Conservation (phyloP, 2,797 vertebrate species). For the Acanthis flammea region DNA sequence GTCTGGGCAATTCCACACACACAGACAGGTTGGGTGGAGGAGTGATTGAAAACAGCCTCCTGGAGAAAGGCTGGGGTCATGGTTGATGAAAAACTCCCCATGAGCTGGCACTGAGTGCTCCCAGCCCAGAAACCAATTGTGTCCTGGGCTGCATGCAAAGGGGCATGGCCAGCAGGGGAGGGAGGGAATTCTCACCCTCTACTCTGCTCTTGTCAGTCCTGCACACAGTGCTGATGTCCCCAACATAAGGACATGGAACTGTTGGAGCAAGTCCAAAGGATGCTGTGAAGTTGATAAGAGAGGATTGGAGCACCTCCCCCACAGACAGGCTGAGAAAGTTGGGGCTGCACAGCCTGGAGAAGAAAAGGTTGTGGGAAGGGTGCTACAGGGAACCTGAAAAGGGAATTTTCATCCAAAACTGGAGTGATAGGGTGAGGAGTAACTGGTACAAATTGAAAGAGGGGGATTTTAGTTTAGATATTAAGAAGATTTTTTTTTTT, state of each 20-base stretch:
- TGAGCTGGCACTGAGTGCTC: background rate
- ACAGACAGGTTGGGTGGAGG: background rate
- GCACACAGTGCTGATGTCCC: background rate
- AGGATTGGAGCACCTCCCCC: background rate
- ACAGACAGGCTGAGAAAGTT: background rate
- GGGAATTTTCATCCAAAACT: background rate
- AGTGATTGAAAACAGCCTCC: background rate
- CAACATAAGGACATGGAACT: background rate
- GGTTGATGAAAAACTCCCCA: background rate
- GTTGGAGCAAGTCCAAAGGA: background rate
- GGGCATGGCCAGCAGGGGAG: fast-evolving
- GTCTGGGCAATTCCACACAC: background rate
- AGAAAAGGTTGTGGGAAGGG: background rate
- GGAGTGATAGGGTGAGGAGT: background rate
- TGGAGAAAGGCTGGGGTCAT: background rate
- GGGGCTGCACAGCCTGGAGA: background rate
- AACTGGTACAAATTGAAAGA: background rate
- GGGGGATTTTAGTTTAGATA: background rate
- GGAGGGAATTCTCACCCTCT: background rate
- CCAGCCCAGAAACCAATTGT: background rate
- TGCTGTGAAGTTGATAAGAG: background rate
- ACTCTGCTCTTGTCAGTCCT: background rate
- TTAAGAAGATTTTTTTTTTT: background rate
- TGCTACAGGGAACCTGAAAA: background rate
- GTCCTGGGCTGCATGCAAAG: background rate